phyloP scores from a whole-genome alignment of 2,888 invertebrate genomes.

The Drosophila helvetica region DNA sequence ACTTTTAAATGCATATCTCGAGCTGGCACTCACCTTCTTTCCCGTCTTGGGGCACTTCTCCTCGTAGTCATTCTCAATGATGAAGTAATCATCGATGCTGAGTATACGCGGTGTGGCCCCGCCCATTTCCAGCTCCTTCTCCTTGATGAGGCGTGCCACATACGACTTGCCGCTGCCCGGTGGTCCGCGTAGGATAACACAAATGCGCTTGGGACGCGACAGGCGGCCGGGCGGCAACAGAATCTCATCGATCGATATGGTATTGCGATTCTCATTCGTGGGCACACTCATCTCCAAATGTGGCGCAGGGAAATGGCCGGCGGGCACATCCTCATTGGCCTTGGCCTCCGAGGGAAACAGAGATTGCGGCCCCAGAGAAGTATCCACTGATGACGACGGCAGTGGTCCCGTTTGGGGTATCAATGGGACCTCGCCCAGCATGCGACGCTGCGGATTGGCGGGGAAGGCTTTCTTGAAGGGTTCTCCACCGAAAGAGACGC shows the following conservation, averaged over 20 bases:
- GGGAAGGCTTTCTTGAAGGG: constrained; percentile 14
- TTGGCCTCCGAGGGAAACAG: constrained; percentile 76
- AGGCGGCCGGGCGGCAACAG: constrained; percentile 91
- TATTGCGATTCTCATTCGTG: constrained; percentile 82
- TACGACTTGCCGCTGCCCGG: constrained; percentile 98
- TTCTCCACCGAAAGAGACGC: constrained; percentile 1
- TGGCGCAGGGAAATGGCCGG: constrained; percentile 32
- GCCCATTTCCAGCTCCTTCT: constrained; percentile 91
- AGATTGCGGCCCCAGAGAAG: constrained; percentile 23
- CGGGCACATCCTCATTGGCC: constrained; percentile 60
- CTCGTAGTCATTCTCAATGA: constrained; percentile 92
- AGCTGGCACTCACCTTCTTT: constrained; percentile 75
- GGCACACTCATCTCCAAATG: constrained; percentile 73
- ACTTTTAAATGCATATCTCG: neutral
- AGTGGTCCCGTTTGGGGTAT: neutral
- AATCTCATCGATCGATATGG: constrained; percentile 92
- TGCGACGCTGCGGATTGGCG: constrained; percentile 40
- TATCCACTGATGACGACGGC: neutral
- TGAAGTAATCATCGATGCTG: constrained; percentile 97
- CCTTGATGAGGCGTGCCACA: constrained; percentile 94
- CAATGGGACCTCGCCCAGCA: constrained; percentile 13
- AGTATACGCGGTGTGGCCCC: constrained; percentile 96
- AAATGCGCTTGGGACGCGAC: constrained; percentile 90
- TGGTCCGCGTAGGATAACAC: constrained; percentile 94
- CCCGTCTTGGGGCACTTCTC: constrained; percentile 83